Percentiles rank a stretch among this genome's conserved stretches.
phyloP scores from a whole-genome alignment of 2,113 vertebrate species.

The Eidolon helvum region DNA sequence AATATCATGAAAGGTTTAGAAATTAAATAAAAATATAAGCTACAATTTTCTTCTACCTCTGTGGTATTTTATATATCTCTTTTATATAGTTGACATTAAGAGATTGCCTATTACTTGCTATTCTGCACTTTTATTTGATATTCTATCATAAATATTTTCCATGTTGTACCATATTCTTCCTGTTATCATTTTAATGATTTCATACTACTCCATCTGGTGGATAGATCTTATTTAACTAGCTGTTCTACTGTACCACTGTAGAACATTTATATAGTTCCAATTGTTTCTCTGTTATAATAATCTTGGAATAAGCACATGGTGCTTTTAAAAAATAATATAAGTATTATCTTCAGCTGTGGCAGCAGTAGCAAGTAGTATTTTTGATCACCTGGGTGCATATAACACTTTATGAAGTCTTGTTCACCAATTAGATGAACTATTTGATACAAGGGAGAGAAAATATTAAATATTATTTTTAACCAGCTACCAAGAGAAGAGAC shows the following conservation, averaged over 20 bases:
- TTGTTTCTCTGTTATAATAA: neutral
- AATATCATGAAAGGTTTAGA: neutral
- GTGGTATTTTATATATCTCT: neutral
- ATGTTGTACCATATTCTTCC: neutral
- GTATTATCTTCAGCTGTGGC: neutral
- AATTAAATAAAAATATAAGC: neutral
- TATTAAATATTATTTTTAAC: constrained; percentile 8
- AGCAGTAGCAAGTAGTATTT: neutral
- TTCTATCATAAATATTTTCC: constrained; percentile 19
- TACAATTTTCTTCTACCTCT: neutral
- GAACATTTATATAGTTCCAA: neutral
- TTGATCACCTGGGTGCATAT: neutral
- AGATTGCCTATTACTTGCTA: neutral
- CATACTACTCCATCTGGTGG: neutral
- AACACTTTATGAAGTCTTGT: neutral
- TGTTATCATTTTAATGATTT: neutral
- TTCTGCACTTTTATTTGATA: neutral
- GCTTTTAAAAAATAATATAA: neutral
- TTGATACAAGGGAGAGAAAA: neutral
- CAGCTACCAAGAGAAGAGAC: neutral
- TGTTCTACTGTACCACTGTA: neutral
- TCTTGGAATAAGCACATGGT: neutral
- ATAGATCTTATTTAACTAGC: neutral
- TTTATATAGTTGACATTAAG: neutral
- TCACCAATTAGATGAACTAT: constrained; percentile 9